These are phyloP conservation scores for Pomacea maculata DNA, from an alignment of 1,140 invertebrate species.

Conservation along the genomic window DNA sequence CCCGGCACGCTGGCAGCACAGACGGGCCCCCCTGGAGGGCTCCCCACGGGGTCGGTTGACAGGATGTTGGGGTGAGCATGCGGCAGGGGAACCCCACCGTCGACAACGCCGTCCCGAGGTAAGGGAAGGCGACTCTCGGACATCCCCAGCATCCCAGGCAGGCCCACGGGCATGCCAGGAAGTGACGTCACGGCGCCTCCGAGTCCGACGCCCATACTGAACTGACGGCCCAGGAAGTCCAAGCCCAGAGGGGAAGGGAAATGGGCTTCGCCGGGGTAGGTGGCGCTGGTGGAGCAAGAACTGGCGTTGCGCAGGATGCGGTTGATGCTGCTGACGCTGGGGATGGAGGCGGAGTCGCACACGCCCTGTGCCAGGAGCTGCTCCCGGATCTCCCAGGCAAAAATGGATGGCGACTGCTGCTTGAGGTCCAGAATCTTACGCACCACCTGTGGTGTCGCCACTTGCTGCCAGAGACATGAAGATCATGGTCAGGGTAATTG, in stretches of 20 bases:
- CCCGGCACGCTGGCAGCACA: slow-evolving; percentile 89
- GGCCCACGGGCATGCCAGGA: no score
- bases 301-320: slow-evolving; percentile 82
- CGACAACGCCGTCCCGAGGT: background rate
- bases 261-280: slow-evolving; percentile 7
- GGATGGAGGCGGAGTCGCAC: slow-evolving; percentile 98
- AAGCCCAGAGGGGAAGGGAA: slow-evolving; percentile 3
- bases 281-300: slow-evolving; percentile 6
- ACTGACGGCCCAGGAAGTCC: slow-evolving; percentile 11
- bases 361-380: slow-evolving; percentile 94
- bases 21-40: no score
- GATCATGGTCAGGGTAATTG: background rate
- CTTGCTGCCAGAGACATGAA: slow-evolving; percentile 75
- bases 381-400: slow-evolving; percentile 99
- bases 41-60: slow-evolving; percentile 93
- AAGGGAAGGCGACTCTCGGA: background rate
- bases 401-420: slow-evolving; percentile 98
- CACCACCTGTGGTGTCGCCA: slow-evolving; percentile 97
- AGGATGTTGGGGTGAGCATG: slow-evolving; percentile 95
- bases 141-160: no score
- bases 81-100: background rate
- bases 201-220: background rate
- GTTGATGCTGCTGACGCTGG: slow-evolving; percentile 97
- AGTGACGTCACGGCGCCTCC: background rate
- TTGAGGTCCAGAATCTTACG: slow-evolving; percentile 98